Conservation (phyloP, 2,888 invertebrate genomes). For the Drosophila maculinotata region DNA sequence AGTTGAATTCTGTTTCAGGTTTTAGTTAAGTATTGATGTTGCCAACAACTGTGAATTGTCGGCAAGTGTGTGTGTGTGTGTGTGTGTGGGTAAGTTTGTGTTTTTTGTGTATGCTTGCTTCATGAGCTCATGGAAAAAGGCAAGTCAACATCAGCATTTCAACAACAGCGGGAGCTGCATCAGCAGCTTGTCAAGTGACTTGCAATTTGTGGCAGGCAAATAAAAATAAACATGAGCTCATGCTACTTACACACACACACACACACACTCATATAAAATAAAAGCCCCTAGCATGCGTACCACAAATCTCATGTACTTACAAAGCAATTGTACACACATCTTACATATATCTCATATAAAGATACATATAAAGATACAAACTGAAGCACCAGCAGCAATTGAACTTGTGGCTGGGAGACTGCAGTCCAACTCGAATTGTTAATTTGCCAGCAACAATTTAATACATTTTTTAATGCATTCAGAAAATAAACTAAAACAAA, state of each 20-base stretch:
- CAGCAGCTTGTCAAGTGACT: conserved; percentile 84
- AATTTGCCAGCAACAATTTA: conserved; percentile 36
- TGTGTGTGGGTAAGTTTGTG: conserved; percentile 26
- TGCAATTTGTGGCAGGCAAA: conserved; percentile 80
- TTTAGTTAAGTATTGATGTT: conserved; percentile 43
- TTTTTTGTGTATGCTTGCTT: conserved; percentile 33
- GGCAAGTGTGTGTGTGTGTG: conserved; percentile 34
- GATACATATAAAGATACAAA: conserved; percentile 29
- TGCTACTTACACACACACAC: conserved; percentile 74
- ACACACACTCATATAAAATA: conserved; percentile 30
- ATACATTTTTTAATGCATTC: conserved; percentile 25
- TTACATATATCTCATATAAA: conserved; percentile 8
- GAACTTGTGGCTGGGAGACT: conserved; percentile 51
- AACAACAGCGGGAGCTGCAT: conserved; percentile 84
- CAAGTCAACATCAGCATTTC: conserved; percentile 83
- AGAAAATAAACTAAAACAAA: conserved; percentile 8
- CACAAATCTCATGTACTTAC: conserved; percentile 55
- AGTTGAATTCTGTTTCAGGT: conserved; percentile 45
- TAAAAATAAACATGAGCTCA: conserved; percentile 84
- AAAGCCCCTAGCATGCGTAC: conserved; percentile 31
- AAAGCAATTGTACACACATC: conserved; percentile 50
- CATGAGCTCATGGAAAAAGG: conserved; percentile 76
- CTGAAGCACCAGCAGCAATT: conserved; percentile 73
- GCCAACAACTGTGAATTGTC: conserved; percentile 53
- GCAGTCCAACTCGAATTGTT: conserved; percentile 50